Evolutionary conservation across 2,797 vertebrate genomes (phyloP).

Genomic region (Chloroceryle amazona): DNA sequence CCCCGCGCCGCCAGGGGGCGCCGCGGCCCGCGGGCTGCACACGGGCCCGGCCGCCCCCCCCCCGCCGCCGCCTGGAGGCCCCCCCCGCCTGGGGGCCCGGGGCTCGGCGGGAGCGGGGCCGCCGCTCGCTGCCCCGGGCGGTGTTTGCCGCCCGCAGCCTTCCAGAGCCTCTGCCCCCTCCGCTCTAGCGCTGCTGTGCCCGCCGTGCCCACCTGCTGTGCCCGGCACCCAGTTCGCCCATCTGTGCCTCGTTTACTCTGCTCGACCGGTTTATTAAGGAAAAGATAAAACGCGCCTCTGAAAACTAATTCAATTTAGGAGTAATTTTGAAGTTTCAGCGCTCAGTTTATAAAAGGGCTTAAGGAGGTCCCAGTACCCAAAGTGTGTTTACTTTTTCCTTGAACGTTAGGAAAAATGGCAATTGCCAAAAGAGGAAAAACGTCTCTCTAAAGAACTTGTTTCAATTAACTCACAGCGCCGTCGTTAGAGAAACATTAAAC

Average conservation of each 20-base stretch:
- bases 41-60: no score
- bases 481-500: neutral
- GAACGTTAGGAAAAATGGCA: neutral
- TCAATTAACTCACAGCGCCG: neutral
- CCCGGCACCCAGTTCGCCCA: neutral
- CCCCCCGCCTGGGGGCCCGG: no score
- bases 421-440: neutral
- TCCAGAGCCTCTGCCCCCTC: neutral
- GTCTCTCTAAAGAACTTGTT: neutral
- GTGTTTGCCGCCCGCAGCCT: neutral
- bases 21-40: neutral
- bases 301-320: neutral
- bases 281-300: neutral
- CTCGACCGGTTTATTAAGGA: neutral
- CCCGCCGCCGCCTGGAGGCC: no score
- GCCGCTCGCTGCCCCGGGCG: neutral
- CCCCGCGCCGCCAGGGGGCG: neutral
- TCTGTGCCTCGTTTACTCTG: neutral
- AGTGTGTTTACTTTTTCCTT: neutral
- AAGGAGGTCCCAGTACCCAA: neutral
- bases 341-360: neutral
- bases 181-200: neutral
- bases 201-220: no score
- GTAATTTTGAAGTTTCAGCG: neutral
- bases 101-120: no score